Conservation (phyloP, 2,113 vertebrate species). For the Sinocyclocheilus anshuiensis region DNA sequence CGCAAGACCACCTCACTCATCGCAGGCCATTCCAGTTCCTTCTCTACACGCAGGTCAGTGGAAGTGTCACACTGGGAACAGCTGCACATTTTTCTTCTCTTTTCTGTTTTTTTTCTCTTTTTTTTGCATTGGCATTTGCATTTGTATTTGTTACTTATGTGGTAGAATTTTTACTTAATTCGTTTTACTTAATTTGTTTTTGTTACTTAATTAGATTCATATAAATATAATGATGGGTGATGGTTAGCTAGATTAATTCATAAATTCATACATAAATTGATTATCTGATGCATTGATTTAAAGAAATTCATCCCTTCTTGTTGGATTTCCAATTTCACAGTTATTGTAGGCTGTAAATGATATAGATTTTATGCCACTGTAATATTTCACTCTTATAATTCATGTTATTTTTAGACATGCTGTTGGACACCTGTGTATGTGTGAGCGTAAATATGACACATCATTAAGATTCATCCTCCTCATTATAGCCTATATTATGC, state of each 20-base stretch:
- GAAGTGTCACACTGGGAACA: background rate
- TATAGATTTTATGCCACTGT: background rate
- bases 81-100: background rate
- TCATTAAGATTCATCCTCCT: background rate
- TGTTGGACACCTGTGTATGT: background rate
- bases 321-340: background rate
- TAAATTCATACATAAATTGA: background rate
- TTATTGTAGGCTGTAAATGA: background rate
- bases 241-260: background rate
- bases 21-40: conserved; percentile 76
- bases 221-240: background rate
- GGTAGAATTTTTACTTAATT: background rate
- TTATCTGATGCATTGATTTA: background rate
- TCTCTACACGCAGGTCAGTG: conserved; percentile 84
- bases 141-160: background rate
- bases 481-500: background rate
- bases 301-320: background rate
- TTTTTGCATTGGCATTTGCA: too few relatives aligned
- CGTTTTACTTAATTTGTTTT: background rate
- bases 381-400: background rate
- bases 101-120: background rate
- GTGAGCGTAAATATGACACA: background rate
- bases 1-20: conserved; percentile 86
- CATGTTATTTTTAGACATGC: background rate
- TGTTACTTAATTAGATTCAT: background rate